Evolutionary conservation across 2,797 vertebrate genomes (phyloP), one percentile per base, ranked within the genome.

Genomic region (Mionectes olivaceus): DNA sequence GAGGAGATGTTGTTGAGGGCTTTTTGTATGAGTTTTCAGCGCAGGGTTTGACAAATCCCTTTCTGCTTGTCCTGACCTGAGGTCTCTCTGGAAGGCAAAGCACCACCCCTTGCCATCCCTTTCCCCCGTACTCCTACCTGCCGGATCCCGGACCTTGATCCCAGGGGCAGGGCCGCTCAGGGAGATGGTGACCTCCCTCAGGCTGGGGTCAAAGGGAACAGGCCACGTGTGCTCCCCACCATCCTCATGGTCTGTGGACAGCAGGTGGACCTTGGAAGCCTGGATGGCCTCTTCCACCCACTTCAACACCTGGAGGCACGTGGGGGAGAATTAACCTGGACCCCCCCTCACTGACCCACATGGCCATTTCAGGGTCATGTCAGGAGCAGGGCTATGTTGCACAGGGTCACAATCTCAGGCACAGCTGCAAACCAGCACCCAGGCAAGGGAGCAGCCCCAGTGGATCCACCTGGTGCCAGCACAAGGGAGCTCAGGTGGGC

Each of bases 261-360:
- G 97, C 89, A 99, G 97, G 94, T 99, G 99, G 86, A 99, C 99
- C 96, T 99, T 99, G 97, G 99, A 98, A 69, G 98, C 97, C 95
- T 99, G 99, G 76, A 99, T 98, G 1, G 99, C 99, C 83, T 99
- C 99, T 95, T 99, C 99, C 25, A 99, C 99, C 99, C 99, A 99
- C 94, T 99, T 99, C 73, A 99, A 98, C 81, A 99, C 99, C 99
- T 99, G 96, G 32, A 41, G 94, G 43, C 15, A 21, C 4, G 7
- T 1, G 1, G 21, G 21, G 21, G 4, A 74, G 30, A 52, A 19
- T 92, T 35, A n/a, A 47, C 27, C 27, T 4, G 0, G 22, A 10
- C 28, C 7, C 24, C 13, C 14, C 39, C 13, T 18, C 8, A 1
- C 11, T 5, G 2, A 4, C 28, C 8, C 7, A 32, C 46, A 41